A percentile compares a stretch with the other conserved stretches of the same genome.
phyloP scores from a whole-genome alignment of 2,797 vertebrate species.

The Rhabdophis nuchalis region DNA sequence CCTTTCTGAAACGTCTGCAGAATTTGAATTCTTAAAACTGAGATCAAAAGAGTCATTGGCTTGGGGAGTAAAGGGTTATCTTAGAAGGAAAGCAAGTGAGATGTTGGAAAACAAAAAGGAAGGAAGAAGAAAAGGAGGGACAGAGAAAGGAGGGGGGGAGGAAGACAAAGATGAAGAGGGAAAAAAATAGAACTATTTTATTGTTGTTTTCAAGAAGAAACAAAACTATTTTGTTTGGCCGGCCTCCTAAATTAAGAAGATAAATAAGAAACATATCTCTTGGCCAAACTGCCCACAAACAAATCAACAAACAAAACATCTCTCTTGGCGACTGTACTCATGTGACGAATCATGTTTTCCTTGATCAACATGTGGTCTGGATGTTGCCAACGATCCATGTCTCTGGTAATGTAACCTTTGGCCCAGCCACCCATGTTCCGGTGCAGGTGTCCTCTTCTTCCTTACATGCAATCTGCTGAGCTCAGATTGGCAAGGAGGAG shows the following conservation, averaged over 20 bases:
- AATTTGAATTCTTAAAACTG: background rate
- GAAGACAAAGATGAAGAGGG: background rate
- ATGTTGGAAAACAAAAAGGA: background rate
- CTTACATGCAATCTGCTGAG: accelerated
- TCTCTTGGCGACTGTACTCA: conserved; percentile 35
- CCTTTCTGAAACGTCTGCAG: background rate
- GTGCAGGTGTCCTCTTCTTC: accelerated
- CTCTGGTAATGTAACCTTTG: background rate
- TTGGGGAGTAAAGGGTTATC: background rate
- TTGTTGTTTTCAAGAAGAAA: background rate
- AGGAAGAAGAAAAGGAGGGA: background rate
- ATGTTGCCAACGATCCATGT: accelerated
- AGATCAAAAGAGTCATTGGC: background rate
- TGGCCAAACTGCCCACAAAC: conserved; percentile 34
- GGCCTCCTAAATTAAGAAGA: background rate
- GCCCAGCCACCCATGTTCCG: accelerated
- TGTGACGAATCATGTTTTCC: conserved; percentile 26
- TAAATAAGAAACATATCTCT: conserved; percentile 20
- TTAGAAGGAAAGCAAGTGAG: background rate
- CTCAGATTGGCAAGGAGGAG: conserved; percentile 38
- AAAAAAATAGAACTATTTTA: background rate
- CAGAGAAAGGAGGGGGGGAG: background rate
- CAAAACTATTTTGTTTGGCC: background rate
- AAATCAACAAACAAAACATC: conserved; percentile 17
- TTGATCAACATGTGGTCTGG: background rate